phyloP scores from a whole-genome alignment of 2,797 vertebrate species.

The Spea hammondii region DNA sequence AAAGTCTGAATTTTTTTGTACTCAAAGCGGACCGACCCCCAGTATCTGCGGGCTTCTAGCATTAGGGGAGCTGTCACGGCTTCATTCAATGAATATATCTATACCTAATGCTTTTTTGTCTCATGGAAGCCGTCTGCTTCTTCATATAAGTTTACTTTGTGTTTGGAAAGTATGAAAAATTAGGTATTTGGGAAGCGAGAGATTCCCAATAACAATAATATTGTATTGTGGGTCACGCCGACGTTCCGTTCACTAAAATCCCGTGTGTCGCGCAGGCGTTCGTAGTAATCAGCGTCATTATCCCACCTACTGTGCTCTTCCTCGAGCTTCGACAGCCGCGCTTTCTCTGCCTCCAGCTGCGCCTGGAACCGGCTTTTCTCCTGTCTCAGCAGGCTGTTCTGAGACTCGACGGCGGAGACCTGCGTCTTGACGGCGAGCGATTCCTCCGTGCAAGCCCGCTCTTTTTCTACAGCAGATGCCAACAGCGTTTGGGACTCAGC shows the following conservation, averaged over 20 bases:
- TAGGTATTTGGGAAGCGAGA: too few species aligned
- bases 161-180: too few species aligned
- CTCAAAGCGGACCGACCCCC: too few species aligned
- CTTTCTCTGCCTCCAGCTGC: conserved; percentile 85
- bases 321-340: conserved; percentile 82
- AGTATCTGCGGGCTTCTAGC: too few species aligned
- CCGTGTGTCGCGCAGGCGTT: too few species aligned
- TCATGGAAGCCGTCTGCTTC: neutral
- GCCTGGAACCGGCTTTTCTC: conserved; percentile 84
- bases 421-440: conserved; percentile 82
- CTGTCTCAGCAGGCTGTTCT: conserved; percentile 87
- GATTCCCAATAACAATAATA: too few species aligned
- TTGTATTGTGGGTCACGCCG: neutral
- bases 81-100: too few species aligned
- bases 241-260: too few species aligned
- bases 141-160: neutral
- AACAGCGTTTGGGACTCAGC: conserved; percentile 88
- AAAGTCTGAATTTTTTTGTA: too few species aligned
- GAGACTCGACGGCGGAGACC: conserved; percentile 85
- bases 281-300: neutral
- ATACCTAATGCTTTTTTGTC: too few species aligned
- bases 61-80: too few species aligned
- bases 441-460: conserved; percentile 87
- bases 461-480: conserved; percentile 88
- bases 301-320: conserved; percentile 86